Conservation (phyloP, 2,888 invertebrate species). For the Polylopha cassiicola region DNA sequence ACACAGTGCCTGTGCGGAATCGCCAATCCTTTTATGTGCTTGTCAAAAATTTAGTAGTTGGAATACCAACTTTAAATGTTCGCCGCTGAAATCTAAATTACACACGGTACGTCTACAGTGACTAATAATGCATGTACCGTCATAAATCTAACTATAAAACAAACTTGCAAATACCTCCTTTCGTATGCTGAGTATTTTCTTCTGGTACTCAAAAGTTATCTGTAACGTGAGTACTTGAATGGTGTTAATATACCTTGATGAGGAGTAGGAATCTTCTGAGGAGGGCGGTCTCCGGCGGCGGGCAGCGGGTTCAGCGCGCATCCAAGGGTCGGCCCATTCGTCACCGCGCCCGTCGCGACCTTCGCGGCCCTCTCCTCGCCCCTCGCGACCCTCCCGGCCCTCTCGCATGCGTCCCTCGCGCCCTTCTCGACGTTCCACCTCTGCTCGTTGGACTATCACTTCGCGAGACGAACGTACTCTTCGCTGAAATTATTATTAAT, state of each 20-base stretch:
- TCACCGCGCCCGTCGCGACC: slow-evolving; percentile 79
- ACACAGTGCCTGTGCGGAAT: neutral
- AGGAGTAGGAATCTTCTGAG: slow-evolving; percentile 68
- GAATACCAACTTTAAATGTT: too few species aligned
- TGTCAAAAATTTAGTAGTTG: too few species aligned
- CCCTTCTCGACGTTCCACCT: slow-evolving; percentile 47
- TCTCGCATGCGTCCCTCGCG: slow-evolving; percentile 36
- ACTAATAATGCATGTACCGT: too few species aligned
- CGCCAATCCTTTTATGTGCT: slow-evolving; percentile 1
- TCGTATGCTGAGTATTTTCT: neutral
- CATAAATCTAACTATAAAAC: too few species aligned
- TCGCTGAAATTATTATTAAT: slow-evolving; percentile 38
- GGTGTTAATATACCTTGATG: slow-evolving; percentile 54
- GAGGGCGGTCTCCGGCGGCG: slow-evolving; percentile 57
- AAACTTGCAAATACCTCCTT: too few species aligned
- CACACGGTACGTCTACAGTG: too few species aligned
- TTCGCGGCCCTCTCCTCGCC: slow-evolving; percentile 24
- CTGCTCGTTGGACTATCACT: slow-evolving; percentile 86
- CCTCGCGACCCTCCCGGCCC: slow-evolving; percentile 32
- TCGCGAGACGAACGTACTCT: slow-evolving; percentile 81
- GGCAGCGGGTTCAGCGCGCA: slow-evolving; percentile 78
- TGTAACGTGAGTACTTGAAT: neutral
- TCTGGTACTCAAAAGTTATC: slow-evolving; percentile 3
- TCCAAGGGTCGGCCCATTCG: slow-evolving; percentile 98
- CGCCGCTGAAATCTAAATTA: too few species aligned